phyloP scores from a whole-genome alignment of 2,797 vertebrate genomes.

The Apodemus agrarius region DNA sequence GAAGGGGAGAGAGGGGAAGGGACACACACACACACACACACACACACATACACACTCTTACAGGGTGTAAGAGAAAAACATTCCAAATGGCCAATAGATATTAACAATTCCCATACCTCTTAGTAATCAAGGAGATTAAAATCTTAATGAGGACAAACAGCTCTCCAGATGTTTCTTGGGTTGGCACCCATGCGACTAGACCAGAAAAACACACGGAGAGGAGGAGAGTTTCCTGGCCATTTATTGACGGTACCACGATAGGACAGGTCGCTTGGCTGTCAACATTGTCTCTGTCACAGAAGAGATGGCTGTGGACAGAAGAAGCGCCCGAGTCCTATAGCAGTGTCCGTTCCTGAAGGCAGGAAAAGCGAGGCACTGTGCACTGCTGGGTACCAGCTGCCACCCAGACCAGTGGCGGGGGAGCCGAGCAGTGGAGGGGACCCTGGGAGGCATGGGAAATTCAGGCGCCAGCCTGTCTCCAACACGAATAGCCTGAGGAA shows the following conservation, averaged over 20 bases:
- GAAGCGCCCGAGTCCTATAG: background rate
- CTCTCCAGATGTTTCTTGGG: background rate
- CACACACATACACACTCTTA: background rate
- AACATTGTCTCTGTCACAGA: background rate
- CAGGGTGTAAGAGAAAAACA: background rate
- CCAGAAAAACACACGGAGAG: background rate
- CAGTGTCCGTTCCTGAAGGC: background rate
- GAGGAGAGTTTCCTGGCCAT: background rate
- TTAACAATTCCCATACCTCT: background rate
- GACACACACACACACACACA: background rate
- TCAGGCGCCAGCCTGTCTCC: background rate
- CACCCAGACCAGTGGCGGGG: background rate
- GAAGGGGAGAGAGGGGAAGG: too few species aligned
- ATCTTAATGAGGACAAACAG: background rate
- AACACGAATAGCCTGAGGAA: background rate
- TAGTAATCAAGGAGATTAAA: background rate
- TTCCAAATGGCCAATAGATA: background rate
- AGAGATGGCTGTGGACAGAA: background rate
- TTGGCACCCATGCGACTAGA: rapidly evolving
- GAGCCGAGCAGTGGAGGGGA: background rate
- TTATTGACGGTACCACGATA: background rate
- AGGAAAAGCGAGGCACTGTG: background rate
- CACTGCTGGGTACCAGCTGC: background rate
- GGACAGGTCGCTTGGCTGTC: background rate
- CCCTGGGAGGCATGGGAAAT: rapidly evolving